Base-by-base conservation (phyloP, 2,888 invertebrate species). In the Autographa gamma region DNA sequence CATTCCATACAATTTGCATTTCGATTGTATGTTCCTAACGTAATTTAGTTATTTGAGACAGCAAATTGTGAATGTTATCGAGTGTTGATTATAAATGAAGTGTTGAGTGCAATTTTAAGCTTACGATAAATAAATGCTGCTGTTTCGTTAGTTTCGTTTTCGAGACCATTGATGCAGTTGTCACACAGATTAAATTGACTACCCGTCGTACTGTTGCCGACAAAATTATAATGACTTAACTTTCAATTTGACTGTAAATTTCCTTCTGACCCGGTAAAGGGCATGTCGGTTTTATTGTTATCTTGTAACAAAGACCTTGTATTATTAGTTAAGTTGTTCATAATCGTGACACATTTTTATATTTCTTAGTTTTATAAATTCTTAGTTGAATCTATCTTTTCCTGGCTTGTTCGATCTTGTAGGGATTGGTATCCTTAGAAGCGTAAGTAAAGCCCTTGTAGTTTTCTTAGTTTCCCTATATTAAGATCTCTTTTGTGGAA, bases 401-500 rank as follows among this genome's bases (percentile, higher is more conserved):
- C 76, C 71, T 71, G 76, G 80, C 81, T 83, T 80, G 67, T 82
- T 80, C 81, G 79, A 81, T 82, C 83, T 85, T 85, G 73, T 86
- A 85, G 85, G 82, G 84, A 85, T 85, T 86, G 73, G 79, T 76
- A 82, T 84, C 79, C 79, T 84, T 86, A 82, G 82, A 79, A 80
- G 76, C 79, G 79, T 88, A 87, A 88, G 89, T 84, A 78, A 85
- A 86, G 78, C 80, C 79, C 82, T 83, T 70, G 74, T 80, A 82
- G 63, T 85, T 85, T 83, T 69, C 85, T 85, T 89, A 87, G 75
- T 85, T 87, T 87, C 83, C 86, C 75, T 86, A 78, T 81, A 79
- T 74, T 89, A 89, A 90, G 90, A 90, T 91, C 89, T 91, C 88
- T 86, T 84, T 79, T 87, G 86, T 88, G 85, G 85, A 89, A 90